A percentile compares a stretch with the other conserved stretches of the same genome.
Evolutionary conservation across 23 tunicate species (phyloP).

Genomic region (Phallusia fumigata): DNA sequence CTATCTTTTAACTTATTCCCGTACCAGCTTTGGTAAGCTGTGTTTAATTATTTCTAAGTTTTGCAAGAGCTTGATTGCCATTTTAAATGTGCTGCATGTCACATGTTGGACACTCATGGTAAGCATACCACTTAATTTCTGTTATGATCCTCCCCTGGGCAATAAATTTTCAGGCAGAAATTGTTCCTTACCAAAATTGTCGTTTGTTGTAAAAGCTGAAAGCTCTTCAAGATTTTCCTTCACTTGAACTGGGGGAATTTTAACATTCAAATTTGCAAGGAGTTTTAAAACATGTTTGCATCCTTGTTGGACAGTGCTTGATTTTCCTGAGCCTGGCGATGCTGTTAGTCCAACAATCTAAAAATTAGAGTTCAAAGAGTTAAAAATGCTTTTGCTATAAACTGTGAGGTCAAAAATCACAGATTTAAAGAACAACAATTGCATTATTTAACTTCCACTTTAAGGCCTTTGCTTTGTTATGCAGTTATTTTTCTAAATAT

Average conservation of each 20-base stretch:
- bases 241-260: conserved; percentile 57
- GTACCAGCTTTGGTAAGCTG: too few relatives aligned
- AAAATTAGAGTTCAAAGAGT: background rate
- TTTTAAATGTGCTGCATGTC: too few relatives aligned
- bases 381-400: background rate
- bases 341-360: conserved; percentile 84
- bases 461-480: background rate
- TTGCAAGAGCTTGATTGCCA: too few relatives aligned
- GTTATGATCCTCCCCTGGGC: too few relatives aligned
- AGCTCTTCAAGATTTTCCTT: conserved; percentile 26
- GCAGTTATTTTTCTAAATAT: too few relatives aligned
- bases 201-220: conserved; percentile 15
- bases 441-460: background rate
- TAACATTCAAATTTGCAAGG: conserved; percentile 65
- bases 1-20: too few relatives aligned
- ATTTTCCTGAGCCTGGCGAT: conserved; percentile 74
- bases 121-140: too few relatives aligned
- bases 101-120: too few relatives aligned
- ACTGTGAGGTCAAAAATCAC: too few relatives aligned
- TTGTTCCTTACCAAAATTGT: background rate
- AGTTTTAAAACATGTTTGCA: conserved; percentile 42
- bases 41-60: too few relatives aligned
- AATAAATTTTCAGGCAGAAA: too few relatives aligned
- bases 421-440: too few relatives aligned
- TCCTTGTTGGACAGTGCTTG: conserved; percentile 45